A percentile compares a stretch with the other conserved stretches of the same genome.
Evolutionary conservation across 2,113 vertebrate genomes (phyloP).

Genomic region (Pedionomus torquatus): DNA sequence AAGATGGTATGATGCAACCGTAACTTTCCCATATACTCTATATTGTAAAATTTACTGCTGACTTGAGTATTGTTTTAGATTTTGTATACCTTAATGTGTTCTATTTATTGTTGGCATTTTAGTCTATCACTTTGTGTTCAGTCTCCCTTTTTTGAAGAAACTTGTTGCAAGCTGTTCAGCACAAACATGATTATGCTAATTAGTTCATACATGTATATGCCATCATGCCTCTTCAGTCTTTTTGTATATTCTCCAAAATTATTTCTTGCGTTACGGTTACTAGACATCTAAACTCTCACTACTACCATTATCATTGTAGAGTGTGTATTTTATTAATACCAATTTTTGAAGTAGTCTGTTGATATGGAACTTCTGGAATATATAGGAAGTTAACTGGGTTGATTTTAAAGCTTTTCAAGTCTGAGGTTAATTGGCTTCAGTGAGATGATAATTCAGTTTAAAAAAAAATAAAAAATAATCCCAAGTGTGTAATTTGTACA

Average conservation of each 20-base stretch:
- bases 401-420: background rate
- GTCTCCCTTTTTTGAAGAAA: background rate
- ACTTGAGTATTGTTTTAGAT: background rate
- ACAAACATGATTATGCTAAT: background rate
- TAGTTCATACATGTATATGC: background rate
- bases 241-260: background rate
- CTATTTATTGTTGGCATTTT: background rate
- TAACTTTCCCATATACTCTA: background rate
- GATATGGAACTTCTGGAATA: background rate
- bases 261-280: background rate
- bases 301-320: background rate
- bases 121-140: background rate
- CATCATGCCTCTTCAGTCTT: background rate
- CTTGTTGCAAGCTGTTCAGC: background rate
- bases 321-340: background rate
- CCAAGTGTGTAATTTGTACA: background rate
- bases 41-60: background rate
- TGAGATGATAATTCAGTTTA: background rate
- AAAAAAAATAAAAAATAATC: background rate
- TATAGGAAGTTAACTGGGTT: background rate
- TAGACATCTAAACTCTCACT: background rate
- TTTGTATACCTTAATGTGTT: background rate
- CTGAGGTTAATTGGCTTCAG: background rate
- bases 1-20: background rate
- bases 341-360: background rate